Evolutionary conservation across 1,140 invertebrate species (phyloP), one percentile per base, ranked within the genome.

Genomic region (Tetraneura akinire): DNA sequence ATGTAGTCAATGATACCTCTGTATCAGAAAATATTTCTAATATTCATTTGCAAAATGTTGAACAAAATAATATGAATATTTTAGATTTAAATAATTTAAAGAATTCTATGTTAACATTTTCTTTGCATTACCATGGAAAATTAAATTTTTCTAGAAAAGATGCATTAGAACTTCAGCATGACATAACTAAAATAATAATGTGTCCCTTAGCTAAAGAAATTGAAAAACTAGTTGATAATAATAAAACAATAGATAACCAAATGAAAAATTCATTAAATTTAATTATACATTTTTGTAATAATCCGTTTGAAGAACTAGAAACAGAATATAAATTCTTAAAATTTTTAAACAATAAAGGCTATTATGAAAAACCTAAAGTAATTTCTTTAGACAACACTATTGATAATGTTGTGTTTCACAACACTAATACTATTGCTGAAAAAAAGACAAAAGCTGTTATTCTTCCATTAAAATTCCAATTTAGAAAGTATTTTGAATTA

Each of bases 301-400:
- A 64, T 37, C 26, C 60, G 11, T 64, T 64, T 37, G 29, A 64
- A 64, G 60, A 64, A 32, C 32, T 64, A 13, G 60, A 64, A 14
- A 18, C 60, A 9, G 29, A 64, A n/a, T 64, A 64, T 16, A 64
- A 64, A 64, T 64, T 64, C 32, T n/a, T 64, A 32, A 64, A 37
- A 32, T 64, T 32, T 57, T 57, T 57, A 57, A 57, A n/a, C 21
- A 57, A 14, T 23, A 57, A 57, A 23, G 55, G 23, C 23, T 57
- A 57, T 57, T 57, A 57, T 57, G 55, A 57, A 13, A 57, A 57
- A 14, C 55, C 55, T 13, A 57, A 57, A 57, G 23, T 57, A 26
- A 57, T 57, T 23, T 13, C 1, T 26, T 57, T 57, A 26, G 62
- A 37, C 10, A 29, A 64, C 29, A 2, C 26, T 37, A 64, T 64